phyloP scores from a whole-genome alignment of 2,113 vertebrate genomes.

The Melozone crissalis region DNA sequence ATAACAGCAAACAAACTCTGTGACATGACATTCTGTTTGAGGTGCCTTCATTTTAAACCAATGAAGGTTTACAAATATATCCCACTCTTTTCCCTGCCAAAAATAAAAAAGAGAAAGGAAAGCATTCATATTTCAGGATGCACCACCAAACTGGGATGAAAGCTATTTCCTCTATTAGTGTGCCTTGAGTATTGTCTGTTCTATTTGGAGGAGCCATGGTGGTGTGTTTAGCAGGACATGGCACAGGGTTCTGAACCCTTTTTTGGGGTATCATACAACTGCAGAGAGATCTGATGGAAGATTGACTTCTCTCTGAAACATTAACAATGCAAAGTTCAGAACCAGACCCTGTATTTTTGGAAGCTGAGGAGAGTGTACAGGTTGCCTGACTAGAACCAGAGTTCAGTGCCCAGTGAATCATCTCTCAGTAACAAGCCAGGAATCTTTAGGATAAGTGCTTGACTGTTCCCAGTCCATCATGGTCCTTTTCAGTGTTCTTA shows the following conservation, averaged over 20 bases:
- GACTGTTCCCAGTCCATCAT: constrained; percentile 56
- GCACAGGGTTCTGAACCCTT: neutral
- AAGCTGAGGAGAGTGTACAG: neutral
- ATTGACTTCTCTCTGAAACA: neutral
- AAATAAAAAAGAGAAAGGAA: neutral
- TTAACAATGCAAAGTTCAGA: neutral
- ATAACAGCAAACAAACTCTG: neutral
- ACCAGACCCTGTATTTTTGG: neutral
- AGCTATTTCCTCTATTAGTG: neutral
- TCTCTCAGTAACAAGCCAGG: neutral
- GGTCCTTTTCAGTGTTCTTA: constrained; percentile 34
- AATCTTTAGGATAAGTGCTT: constrained; percentile 7
- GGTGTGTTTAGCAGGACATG: neutral
- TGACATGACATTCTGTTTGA: neutral
- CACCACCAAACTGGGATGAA: neutral
- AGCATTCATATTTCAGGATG: neutral
- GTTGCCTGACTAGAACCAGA: neutral
- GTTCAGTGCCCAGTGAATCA: constrained; percentile 4
- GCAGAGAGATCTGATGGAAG: neutral
- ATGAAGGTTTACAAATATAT: neutral
- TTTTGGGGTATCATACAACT: neutral
- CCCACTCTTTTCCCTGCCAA: neutral
- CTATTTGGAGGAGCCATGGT: neutral
- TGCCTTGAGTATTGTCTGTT: neutral
- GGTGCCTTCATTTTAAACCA: neutral